Evolutionary conservation across 30 jellyfish, hydroid and myxozoan species (phyloP).

Genomic region (Clytia hemisphaerica): DNA sequence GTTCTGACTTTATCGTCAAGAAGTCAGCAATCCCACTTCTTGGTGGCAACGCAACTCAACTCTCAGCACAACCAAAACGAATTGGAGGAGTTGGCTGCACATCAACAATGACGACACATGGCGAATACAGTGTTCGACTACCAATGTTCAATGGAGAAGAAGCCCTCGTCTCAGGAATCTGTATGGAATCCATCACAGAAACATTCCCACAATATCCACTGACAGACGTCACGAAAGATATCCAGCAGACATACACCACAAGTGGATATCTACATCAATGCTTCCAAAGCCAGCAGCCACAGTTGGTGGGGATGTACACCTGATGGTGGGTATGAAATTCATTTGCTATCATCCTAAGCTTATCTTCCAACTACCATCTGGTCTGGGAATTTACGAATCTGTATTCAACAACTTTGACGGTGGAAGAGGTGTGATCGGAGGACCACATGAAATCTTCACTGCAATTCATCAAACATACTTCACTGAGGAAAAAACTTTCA

Average conservation of each 20-base stretch:
- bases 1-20: background rate
- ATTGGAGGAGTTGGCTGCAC: conserved; percentile 23
- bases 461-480: too few relatives aligned
- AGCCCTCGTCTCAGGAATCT: conserved; percentile 12
- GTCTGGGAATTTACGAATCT: background rate
- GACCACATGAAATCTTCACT: conserved; percentile 16
- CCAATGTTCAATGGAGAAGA: conserved; percentile 3
- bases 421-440: conserved; percentile 27
- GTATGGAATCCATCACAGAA: conserved; percentile 22
- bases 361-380: background rate
- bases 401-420: background rate
- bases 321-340: conserved; percentile 24
- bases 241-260: background rate
- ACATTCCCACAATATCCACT: conserved; percentile 16
- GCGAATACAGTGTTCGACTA: background rate
- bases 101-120: conserved; percentile 9
- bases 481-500: background rate
- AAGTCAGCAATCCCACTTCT: conserved; percentile 4
- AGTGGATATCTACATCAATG: background rate
- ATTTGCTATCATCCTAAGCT: conserved; percentile 3
- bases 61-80: background rate
- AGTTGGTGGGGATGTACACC: conserved; percentile 19
- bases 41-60: conserved; percentile 3
- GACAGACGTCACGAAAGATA: background rate
- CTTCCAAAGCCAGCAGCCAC: conserved; percentile 4